Conservation (phyloP, 2,113 vertebrate genomes). For the Stigmatopora nigra region DNA sequence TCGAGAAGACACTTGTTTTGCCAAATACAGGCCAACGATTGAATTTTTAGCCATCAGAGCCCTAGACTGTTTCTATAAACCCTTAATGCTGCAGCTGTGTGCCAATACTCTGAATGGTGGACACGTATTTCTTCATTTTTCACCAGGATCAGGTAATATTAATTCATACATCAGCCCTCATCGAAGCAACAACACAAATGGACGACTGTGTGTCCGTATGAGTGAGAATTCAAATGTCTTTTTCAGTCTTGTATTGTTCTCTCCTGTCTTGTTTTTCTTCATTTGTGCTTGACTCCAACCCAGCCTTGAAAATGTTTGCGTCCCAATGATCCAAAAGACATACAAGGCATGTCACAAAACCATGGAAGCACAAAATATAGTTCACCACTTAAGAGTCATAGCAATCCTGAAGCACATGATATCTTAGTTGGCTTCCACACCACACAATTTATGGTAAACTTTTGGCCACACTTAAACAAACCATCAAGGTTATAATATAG, state of each 20-base stretch:
- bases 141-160: conserved; percentile 41
- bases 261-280: conserved; percentile 35
- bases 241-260: conserved; percentile 29
- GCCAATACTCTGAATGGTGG: conserved; percentile 24
- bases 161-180: conserved; percentile 33
- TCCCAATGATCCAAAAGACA: conserved; percentile 24
- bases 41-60: conserved; percentile 45
- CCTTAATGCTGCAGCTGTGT: conserved; percentile 64
- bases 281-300: conserved; percentile 36
- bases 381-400: conserved; percentile 45
- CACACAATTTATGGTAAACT: conserved; percentile 1
- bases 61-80: conserved; percentile 69
- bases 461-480: neutral
- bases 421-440: conserved; percentile 15
- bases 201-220: conserved; percentile 39
- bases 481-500: conserved; percentile 24
- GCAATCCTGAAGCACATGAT: conserved; percentile 25
- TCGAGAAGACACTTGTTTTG: conserved; percentile 24
- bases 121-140: conserved; percentile 9
- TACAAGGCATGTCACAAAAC: conserved; percentile 30
- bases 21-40: conserved; percentile 30
- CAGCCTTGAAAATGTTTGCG: conserved; percentile 60
- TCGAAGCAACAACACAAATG: conserved; percentile 39
- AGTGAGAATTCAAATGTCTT: conserved; percentile 16
- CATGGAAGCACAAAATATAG: conserved; percentile 33